Conservation (phyloP, 2,797 vertebrate species). For the Bradypodion ventrale region DNA sequence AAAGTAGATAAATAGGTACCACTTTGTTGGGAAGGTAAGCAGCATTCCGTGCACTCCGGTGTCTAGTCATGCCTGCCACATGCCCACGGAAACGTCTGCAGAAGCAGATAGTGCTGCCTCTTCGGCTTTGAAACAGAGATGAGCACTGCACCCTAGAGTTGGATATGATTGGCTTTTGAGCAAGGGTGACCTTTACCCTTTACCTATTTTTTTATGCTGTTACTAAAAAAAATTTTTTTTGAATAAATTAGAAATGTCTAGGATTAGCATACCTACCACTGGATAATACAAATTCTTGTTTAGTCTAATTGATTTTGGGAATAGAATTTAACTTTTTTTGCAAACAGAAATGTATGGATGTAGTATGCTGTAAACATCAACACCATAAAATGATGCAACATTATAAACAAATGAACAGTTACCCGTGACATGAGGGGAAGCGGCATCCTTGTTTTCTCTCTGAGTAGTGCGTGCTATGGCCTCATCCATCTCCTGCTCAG, state of each 20-base stretch:
- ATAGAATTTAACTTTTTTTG: neutral
- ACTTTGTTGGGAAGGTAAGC: no score
- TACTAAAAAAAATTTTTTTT: no score
- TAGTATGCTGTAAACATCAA: neutral
- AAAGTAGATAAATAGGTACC: no score
- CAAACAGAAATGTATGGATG: neutral
- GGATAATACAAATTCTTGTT: neutral
- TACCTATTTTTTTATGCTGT: no score
- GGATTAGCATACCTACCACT: neutral
- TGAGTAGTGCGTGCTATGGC: conserved; percentile 88
- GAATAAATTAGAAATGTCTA: neutral
- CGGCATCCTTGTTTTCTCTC: conserved; percentile 82
- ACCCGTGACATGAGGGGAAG: conserved; percentile 76
- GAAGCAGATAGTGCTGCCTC: no score
- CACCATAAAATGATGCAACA: neutral
- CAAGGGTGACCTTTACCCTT: no score
- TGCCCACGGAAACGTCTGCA: no score
- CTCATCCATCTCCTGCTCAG: conserved; percentile 96
- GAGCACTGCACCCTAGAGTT: no score
- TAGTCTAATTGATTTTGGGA: neutral
- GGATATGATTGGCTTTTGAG: no score
- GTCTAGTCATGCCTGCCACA: no score
- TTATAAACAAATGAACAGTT: conserved; percentile 29
- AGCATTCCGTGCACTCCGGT: no score
- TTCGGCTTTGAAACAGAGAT: no score